These are phyloP conservation scores for Anguilla pacifica DNA, from an alignment of 2,797 vertebrate species.

Conservation along the genomic window DNA sequence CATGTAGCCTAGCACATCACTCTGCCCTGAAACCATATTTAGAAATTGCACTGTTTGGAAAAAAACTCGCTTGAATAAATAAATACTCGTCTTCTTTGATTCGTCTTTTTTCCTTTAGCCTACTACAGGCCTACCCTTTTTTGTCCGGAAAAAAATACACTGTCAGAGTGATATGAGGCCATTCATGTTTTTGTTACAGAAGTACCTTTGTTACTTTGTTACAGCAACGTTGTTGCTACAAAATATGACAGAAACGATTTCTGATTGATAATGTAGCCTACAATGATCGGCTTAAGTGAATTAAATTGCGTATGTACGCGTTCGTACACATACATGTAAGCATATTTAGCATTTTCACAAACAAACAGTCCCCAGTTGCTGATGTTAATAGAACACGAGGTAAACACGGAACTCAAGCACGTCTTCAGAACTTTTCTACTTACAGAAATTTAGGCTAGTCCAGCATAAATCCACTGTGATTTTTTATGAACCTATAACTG, in stretches of 20 bases:
- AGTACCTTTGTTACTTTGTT: background rate
- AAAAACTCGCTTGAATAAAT: background rate
- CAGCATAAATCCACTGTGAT: background rate
- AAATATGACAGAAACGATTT: background rate
- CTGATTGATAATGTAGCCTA: background rate
- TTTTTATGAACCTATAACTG: background rate
- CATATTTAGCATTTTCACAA: background rate
- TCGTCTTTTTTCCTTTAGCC: background rate
- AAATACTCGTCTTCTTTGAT: background rate
- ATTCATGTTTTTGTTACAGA: background rate
- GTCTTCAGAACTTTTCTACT: too few relatives aligned
- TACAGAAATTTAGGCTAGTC: background rate
- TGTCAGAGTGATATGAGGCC: background rate
- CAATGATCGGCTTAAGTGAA: background rate
- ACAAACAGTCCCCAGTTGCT: background rate
- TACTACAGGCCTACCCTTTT: background rate
- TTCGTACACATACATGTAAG: background rate
- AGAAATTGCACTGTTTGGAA: background rate
- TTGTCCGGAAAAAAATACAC: too few relatives aligned
- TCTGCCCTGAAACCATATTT: background rate
- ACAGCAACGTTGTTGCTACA: background rate
- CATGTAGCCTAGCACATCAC: background rate
- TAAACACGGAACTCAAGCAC: too few relatives aligned
- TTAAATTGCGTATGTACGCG: background rate
- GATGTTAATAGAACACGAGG: too few relatives aligned